Conservation (phyloP, 2,888 invertebrate species). For the Dasysyrphus albostriatus region DNA sequence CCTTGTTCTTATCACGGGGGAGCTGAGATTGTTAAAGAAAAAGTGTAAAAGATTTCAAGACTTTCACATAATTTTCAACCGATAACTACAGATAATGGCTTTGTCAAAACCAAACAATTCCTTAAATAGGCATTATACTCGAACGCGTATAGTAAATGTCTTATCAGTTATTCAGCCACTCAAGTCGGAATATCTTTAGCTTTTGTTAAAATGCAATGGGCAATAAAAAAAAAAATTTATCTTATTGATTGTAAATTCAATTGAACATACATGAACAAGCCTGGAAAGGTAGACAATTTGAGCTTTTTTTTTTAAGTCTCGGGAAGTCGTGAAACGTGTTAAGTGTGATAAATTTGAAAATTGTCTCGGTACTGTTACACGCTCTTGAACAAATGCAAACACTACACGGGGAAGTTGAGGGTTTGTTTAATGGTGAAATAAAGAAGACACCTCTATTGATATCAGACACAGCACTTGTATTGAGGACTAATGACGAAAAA, state of each 20-base stretch:
- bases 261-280: background rate
- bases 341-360: background rate
- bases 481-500: slow-evolving; percentile 8
- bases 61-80: background rate
- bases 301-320: background rate
- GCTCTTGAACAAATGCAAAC: background rate
- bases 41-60: background rate
- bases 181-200: background rate
- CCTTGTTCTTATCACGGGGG: background rate
- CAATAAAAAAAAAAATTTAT: background rate
- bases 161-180: background rate
- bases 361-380: background rate
- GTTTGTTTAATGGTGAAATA: background rate
- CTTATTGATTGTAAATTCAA: background rate
- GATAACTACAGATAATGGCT: background rate
- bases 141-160: background rate
- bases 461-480: background rate
- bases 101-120: background rate
- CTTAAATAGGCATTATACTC: slow-evolving; percentile 5
- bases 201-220: background rate
- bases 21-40: background rate
- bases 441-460: background rate
- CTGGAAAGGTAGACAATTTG: background rate
- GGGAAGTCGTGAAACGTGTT: slow-evolving; percentile 1
- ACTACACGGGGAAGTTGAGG: background rate